Percentiles rank a stretch among this genome's conserved stretches.
These are phyloP conservation scores for Stegodyphus mimosarum DNA, from an alignment of 1,140 invertebrate species.

Conservation along the genomic window DNA sequence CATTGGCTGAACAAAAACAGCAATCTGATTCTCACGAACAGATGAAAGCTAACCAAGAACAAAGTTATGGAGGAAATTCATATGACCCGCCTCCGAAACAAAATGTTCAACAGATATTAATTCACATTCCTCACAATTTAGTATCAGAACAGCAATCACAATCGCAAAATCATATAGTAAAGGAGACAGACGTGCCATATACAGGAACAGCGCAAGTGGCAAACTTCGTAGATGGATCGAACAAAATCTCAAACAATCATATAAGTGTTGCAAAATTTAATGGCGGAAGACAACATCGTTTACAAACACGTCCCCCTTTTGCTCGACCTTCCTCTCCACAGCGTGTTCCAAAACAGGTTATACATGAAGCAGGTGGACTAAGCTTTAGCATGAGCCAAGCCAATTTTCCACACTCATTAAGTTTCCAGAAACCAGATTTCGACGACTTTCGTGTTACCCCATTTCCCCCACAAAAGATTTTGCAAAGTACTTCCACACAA, in stretches of 20 bases:
- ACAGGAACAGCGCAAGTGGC: not conserved
- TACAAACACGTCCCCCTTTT: too few relatives aligned
- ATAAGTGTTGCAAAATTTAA: not conserved
- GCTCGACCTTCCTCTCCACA: too few relatives aligned
- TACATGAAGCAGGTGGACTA: too few relatives aligned
- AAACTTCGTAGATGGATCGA: not conserved
- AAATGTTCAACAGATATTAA: constrained; percentile 36
- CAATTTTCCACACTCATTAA: too few relatives aligned
- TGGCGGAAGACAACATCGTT: not conserved
- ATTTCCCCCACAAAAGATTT: too few relatives aligned
- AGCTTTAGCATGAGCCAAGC: too few relatives aligned
- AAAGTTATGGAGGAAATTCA: not conserved
- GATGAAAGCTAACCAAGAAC: not conserved
- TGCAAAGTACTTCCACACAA: too few relatives aligned
- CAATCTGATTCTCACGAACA: not conserved
- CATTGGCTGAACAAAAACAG: not conserved
- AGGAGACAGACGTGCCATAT: not conserved
- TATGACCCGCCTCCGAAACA: not conserved
- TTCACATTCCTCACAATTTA: constrained; percentile 29
- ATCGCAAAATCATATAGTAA: not conserved
- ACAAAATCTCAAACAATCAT: not conserved
- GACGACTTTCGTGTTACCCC: too few relatives aligned
- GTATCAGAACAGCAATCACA: not conserved
- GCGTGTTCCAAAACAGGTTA: too few relatives aligned
- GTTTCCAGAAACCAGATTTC: too few relatives aligned